Conservation (phyloP, 2,797 vertebrate species). For the Halcyon smyrnensis region DNA sequence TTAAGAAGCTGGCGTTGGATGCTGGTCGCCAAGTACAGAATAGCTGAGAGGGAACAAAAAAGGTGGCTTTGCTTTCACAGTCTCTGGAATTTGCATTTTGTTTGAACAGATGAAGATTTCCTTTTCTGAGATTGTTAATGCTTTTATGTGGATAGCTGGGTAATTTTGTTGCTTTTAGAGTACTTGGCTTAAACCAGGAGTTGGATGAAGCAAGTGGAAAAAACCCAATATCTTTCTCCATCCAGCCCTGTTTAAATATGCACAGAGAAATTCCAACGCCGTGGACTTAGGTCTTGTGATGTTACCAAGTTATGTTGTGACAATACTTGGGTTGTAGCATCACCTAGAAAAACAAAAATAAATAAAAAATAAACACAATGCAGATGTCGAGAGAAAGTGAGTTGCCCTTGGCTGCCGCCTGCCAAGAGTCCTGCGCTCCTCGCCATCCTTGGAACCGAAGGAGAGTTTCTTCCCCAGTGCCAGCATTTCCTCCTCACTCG, state of each 20-base stretch:
- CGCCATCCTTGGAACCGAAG: neutral
- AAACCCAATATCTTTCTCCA: slow-evolving; percentile 21
- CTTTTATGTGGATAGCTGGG: neutral
- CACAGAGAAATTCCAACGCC: neutral
- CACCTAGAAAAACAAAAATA: neutral
- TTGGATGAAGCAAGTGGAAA: slow-evolving; percentile 45
- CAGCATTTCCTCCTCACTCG: neutral
- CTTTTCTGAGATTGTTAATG: neutral
- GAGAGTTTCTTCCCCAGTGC: neutral
- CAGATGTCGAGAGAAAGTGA: neutral
- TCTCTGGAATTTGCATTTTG: neutral
- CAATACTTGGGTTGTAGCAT: slow-evolving; percentile 18
- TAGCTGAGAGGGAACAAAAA: neutral
- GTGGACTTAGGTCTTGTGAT: neutral
- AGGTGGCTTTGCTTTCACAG: neutral
- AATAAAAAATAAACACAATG: neutral
- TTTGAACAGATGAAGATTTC: neutral
- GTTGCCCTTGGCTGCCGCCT: neutral
- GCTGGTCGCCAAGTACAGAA: neutral
- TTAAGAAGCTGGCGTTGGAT: neutral
- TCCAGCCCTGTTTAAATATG: slow-evolving; percentile 15
- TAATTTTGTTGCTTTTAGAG: slow-evolving; percentile 17
- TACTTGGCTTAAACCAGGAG: slow-evolving; percentile 15
- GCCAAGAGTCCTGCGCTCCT: neutral
- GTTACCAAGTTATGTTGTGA: slow-evolving; percentile 29